Percentiles rank a stretch among this genome's conserved stretches.
Evolutionary conservation across 1,140 invertebrate genomes (phyloP).

Genomic region (Argopecten irradians): DNA sequence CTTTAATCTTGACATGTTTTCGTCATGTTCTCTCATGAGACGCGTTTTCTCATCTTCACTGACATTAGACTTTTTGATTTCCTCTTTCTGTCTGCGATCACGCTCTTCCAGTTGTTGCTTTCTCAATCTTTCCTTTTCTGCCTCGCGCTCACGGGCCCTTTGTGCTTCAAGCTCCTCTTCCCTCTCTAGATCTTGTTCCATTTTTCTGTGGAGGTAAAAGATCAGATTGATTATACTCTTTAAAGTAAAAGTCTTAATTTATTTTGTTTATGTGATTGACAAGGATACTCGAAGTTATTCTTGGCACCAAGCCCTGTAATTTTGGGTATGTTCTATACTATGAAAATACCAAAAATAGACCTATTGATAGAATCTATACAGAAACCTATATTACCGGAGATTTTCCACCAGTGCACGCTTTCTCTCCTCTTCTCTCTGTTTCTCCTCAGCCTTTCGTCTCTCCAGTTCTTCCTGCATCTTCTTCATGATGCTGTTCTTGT

Average conservation of each 20-base stretch:
- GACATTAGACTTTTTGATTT: constrained; percentile 60
- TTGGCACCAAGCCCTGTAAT: not conserved
- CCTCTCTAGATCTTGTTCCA: constrained; percentile 67
- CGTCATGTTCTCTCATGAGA: constrained; percentile 68
- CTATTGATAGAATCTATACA: not conserved
- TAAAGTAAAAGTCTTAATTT: too few relatives aligned
- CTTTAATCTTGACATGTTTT: constrained; percentile 68
- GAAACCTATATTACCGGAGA: constrained; percentile 59
- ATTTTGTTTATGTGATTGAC: too few relatives aligned
- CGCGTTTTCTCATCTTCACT: constrained; percentile 66
- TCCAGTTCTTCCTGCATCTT: constrained; percentile 71
- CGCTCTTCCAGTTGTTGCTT: constrained; percentile 69
- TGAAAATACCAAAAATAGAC: constrained; percentile 24
- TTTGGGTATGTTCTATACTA: not conserved
- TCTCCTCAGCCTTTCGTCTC: constrained; percentile 62
- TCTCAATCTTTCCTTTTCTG: constrained; percentile 64
- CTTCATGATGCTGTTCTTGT: constrained; percentile 61
- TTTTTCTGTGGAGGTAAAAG: constrained; percentile 56
- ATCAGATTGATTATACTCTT: too few relatives aligned
- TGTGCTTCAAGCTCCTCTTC: constrained; percentile 66
- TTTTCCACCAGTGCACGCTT: constrained; percentile 66
- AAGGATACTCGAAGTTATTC: too few relatives aligned
- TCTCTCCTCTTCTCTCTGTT: constrained; percentile 66
- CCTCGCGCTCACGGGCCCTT: constrained; percentile 63
- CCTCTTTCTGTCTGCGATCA: constrained; percentile 60